phyloP scores from a whole-genome alignment of 2,797 vertebrate genomes.

The Fringilla coelebs region DNA sequence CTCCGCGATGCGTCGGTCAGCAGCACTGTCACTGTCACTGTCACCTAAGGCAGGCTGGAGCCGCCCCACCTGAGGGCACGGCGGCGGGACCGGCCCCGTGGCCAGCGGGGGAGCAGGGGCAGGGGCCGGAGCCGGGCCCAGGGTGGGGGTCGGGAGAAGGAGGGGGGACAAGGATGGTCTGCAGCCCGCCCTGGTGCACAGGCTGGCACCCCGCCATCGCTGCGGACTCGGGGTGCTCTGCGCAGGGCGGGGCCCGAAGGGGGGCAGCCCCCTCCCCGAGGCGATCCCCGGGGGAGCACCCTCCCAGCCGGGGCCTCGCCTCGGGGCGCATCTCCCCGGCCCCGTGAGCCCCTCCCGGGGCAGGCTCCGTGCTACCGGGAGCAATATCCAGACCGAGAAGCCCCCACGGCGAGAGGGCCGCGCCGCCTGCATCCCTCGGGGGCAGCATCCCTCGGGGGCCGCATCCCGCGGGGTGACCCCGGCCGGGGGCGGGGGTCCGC shows the following conservation, averaged over 20 bases:
- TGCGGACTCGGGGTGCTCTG: background rate
- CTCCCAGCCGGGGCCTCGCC: background rate
- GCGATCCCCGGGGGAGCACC: background rate
- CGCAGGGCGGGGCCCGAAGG: background rate
- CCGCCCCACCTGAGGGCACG: accelerated
- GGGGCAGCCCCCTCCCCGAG: background rate
- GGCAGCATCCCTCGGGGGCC: background rate
- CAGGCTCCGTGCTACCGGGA: background rate
- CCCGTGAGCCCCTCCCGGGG: background rate
- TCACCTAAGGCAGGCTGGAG: background rate
- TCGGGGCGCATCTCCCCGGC: background rate
- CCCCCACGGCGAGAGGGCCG: no score
- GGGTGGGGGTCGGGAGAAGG: no score
- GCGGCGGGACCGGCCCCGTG: background rate
- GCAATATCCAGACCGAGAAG: background rate
- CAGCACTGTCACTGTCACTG: accelerated
- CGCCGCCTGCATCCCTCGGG: background rate
- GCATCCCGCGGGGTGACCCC: background rate
- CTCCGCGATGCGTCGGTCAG: background rate
- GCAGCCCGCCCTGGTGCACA: background rate
- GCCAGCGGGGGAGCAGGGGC: accelerated
- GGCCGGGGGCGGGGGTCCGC: background rate
- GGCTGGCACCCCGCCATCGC: background rate
- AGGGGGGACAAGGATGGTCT: background rate
- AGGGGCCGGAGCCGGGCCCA: background rate